These are phyloP conservation scores for Lanistes nyassanus DNA, from an alignment of 1,140 invertebrate species.

Conservation along the genomic window DNA sequence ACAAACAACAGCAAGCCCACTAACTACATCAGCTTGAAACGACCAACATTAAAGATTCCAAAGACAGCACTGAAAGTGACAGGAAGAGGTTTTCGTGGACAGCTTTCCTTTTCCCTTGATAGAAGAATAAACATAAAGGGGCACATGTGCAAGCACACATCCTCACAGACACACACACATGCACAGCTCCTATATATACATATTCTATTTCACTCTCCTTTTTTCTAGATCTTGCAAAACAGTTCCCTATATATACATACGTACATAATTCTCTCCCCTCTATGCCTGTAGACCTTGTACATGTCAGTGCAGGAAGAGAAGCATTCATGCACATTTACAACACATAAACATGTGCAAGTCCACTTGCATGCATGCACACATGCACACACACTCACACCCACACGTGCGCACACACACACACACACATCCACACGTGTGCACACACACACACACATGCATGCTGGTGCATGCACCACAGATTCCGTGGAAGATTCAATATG, in stretches of 20 bases:
- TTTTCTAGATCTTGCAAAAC: too few relatives aligned
- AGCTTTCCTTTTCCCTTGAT: neutral
- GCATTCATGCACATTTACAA: neutral
- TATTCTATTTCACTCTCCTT: too few relatives aligned
- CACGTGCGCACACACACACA: conserved; percentile 5
- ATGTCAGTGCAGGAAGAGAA: too few relatives aligned
- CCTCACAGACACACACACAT: conserved; percentile 5
- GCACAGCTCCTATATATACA: neutral
- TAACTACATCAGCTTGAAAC: neutral
- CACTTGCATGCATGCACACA: neutral
- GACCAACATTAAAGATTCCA: neutral
- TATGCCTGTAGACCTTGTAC: too few relatives aligned
- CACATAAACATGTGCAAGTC: neutral
- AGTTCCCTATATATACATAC: too few relatives aligned
- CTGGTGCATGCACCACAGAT: neutral
- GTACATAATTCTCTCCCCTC: too few relatives aligned
- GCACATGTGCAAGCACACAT: neutral
- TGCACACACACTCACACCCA: conserved; percentile 1
- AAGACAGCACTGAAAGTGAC: neutral
- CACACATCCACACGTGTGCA: neutral
- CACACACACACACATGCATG: neutral
- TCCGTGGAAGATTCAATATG: neutral
- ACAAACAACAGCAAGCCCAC: too few relatives aligned
- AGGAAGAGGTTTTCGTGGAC: too few relatives aligned
- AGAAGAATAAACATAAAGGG: neutral